phyloP scores from a whole-genome alignment of 2,888 invertebrate species.

The Drosophila engyochracea region DNA sequence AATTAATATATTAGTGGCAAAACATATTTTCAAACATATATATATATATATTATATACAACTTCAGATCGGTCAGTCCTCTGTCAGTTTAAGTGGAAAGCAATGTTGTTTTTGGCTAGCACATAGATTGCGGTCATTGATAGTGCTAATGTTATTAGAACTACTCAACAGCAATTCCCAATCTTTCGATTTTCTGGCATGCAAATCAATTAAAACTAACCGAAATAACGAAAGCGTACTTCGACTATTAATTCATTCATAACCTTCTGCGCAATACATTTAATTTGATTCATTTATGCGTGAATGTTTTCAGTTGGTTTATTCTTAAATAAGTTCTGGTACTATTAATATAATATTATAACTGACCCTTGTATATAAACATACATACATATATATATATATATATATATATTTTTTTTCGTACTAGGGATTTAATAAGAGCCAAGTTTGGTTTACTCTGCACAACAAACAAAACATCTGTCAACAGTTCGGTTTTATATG shows the following conservation, averaged over 20 bases:
- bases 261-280: background rate
- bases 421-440: background rate
- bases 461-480: background rate
- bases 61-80: constrained; percentile 22
- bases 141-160: constrained; percentile 3
- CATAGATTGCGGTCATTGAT: constrained; percentile 21
- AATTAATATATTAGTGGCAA: constrained; percentile 19
- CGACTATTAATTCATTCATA: background rate
- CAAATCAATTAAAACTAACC: constrained; percentile 41
- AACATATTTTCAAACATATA: background rate
- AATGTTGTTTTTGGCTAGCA: constrained; percentile 56
- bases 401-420: background rate
- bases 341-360: no score
- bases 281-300: background rate
- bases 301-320: background rate
- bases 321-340: background rate
- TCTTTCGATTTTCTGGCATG: background rate
- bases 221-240: constrained; percentile 6
- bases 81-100: constrained; percentile 68
- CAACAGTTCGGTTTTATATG: background rate
- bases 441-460: background rate
- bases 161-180: background rate
- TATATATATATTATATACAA: no score
- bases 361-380: background rate
- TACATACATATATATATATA: background rate